phyloP scores from a whole-genome alignment of 2,113 vertebrate species.

The Larimichthys crocea region DNA sequence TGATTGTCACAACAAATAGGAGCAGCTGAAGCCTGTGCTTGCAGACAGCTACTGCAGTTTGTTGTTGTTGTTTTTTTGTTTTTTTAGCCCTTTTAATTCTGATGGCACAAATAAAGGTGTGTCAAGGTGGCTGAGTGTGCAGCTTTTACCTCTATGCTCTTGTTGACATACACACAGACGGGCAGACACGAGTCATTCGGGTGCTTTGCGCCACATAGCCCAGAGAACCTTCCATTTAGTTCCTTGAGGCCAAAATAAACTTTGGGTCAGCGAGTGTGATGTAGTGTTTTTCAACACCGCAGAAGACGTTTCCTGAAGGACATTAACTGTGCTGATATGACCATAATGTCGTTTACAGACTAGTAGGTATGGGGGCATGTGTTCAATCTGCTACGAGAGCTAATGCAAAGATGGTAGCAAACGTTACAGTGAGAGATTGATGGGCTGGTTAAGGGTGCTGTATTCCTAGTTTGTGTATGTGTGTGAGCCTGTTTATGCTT shows the following conservation, averaged over 20 bases:
- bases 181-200: constrained; percentile 41
- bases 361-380: not conserved
- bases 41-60: not conserved
- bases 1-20: not conserved
- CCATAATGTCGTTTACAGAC: not conserved
- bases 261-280: constrained; percentile 6
- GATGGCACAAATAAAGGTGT: constrained; percentile 40
- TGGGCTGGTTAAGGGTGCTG: not conserved
- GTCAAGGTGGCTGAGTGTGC: constrained; percentile 35
- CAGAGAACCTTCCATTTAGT: constrained; percentile 23
- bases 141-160: constrained; percentile 35
- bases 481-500: constrained; percentile 27
- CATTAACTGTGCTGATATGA: not conserved
- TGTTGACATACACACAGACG: constrained; percentile 62
- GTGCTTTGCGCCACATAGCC: constrained; percentile 30
- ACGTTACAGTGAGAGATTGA: constrained; percentile 2
- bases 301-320: constrained; percentile 6
- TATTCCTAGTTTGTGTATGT: not conserved
- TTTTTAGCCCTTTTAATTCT: constrained; percentile 18
- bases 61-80: not conserved
- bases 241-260: constrained; percentile 38
- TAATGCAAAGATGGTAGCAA: constrained; percentile 5
- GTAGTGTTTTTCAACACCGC: constrained; percentile 18
- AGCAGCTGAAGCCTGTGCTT: not conserved
- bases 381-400: not conserved